Conservation (phyloP, 2,888 invertebrate genomes). For the Pachliopta kotzebuea region DNA sequence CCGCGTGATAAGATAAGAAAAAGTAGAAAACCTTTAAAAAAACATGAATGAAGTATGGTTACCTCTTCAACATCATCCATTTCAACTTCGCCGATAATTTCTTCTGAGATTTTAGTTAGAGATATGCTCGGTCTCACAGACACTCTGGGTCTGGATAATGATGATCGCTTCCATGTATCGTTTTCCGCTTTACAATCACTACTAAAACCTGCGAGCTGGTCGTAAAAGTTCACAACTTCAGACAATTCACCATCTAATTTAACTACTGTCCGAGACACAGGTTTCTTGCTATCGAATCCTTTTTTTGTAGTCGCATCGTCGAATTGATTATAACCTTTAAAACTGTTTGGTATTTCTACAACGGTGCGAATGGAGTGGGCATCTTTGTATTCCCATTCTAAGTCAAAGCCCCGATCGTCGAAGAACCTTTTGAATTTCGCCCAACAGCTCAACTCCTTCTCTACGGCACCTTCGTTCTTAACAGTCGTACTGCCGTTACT, state of each 20-base stretch:
- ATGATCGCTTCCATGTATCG: conserved; percentile 48
- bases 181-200: conserved; percentile 57
- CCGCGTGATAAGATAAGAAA: no score
- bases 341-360: conserved; percentile 44
- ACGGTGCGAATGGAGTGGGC: conserved; percentile 41
- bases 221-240: conserved; percentile 65
- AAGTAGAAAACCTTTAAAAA: no score
- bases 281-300: conserved; percentile 30
- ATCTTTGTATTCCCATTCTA: conserved; percentile 61
- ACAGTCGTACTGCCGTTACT: conserved; percentile 14
- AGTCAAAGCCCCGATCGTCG: conserved; percentile 70
- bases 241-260: conserved; percentile 51
- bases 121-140: conserved; percentile 68
- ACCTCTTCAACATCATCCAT: conserved; percentile 62
- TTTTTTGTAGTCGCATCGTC: conserved; percentile 44
- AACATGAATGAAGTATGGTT: conserved; percentile 36
- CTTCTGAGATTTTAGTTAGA: conserved; percentile 68
- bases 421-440: conserved; percentile 64
- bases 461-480: conserved; percentile 29
- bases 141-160: conserved; percentile 54
- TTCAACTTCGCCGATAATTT: conserved; percentile 52
- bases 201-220: conserved; percentile 64
- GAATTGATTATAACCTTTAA: conserved; percentile 51
- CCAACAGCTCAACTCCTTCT: conserved; percentile 58
- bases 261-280: conserved; percentile 29